Conservation (phyloP, 2,113 vertebrate genomes). For the Eudyptes chrysolophus region DNA sequence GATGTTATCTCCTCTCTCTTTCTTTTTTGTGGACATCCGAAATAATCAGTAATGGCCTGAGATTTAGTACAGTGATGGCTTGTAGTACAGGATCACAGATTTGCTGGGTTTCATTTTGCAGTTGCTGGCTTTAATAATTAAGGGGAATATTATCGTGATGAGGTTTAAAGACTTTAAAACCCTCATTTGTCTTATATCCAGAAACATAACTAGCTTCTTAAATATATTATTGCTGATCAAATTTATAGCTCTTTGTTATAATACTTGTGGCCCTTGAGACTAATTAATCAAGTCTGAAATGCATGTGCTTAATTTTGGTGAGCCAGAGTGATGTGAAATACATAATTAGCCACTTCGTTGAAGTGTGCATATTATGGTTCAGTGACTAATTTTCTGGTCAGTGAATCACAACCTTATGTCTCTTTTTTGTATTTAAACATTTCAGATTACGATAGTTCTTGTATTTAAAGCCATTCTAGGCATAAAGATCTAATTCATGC, state of each 20-base stretch:
- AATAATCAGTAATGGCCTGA: neutral
- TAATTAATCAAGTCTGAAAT: constrained; percentile 17
- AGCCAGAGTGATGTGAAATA: neutral
- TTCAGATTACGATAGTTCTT: neutral
- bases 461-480: neutral
- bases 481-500: neutral
- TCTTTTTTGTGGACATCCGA: neutral
- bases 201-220: neutral
- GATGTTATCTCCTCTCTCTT: neutral
- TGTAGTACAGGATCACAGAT: neutral
- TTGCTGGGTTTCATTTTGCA: neutral
- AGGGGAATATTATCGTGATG: neutral
- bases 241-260: neutral
- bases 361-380: neutral
- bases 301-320: constrained; percentile 2
- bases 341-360: constrained; percentile 30
- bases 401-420: constrained; percentile 28
- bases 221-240: neutral
- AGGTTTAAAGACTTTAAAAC: neutral
- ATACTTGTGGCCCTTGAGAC: neutral
- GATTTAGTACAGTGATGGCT: neutral
- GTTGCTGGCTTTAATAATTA: neutral
- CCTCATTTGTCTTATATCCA: neutral
- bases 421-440: constrained; percentile 9
- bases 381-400: constrained; percentile 45